Percentiles rank a stretch among this genome's conserved stretches.
phyloP scores from a whole-genome alignment of 2,113 vertebrate genomes.

The Falcunculus frontatus region DNA sequence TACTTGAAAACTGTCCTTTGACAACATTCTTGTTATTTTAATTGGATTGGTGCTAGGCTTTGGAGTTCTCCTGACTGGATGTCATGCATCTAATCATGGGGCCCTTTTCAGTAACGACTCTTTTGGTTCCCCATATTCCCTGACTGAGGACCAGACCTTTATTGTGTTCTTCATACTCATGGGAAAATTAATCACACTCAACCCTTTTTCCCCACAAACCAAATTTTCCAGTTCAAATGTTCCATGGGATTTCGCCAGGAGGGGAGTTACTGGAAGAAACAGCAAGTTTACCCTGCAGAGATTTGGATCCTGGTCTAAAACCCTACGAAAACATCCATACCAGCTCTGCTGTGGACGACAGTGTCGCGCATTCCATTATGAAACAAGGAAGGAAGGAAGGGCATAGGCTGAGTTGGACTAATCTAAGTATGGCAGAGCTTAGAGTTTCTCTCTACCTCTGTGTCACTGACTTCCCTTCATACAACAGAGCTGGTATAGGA shows the following conservation, averaged over 20 bases:
- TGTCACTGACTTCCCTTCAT: not conserved
- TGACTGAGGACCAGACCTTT: not conserved
- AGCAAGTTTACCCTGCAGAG: not conserved
- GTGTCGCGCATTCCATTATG: fast-evolving
- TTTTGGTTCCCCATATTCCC: not conserved
- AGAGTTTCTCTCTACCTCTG: not conserved
- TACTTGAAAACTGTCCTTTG: not conserved
- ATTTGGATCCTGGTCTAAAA: not conserved
- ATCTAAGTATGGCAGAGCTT: not conserved
- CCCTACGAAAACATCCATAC: not conserved
- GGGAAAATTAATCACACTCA: not conserved
- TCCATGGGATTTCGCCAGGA: not conserved
- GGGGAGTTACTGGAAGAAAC: not conserved
- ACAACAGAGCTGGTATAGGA: not conserved
- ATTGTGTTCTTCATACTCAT: not conserved
- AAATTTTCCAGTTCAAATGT: not conserved
- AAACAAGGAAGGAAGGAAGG: not conserved
- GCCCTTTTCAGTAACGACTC: not conserved
- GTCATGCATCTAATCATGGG: not conserved
- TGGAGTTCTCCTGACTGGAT: not conserved
- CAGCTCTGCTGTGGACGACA: not conserved
- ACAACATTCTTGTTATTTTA: not conserved
- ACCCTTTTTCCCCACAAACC: not conserved
- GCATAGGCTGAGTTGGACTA: not conserved
- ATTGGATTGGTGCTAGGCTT: not conserved